Evolutionary conservation across 2,888 invertebrate genomes (phyloP).

Genomic region (Allacma fusca): DNA sequence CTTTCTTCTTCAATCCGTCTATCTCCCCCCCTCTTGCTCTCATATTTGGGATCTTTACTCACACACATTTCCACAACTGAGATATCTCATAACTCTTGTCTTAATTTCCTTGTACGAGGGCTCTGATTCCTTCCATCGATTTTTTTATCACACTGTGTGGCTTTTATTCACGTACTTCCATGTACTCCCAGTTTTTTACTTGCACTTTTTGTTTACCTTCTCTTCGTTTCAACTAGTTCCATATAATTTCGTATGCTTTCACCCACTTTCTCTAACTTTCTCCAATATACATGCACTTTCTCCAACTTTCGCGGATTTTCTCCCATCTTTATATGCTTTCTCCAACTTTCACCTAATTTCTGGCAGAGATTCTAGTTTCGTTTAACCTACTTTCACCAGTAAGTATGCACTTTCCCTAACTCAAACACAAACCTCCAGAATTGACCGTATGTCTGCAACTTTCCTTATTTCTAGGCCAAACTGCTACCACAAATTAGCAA

Average conservation of each 20-base stretch:
- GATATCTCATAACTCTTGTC: constrained; percentile 8
- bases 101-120: background rate
- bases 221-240: background rate
- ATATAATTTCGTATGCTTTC: background rate
- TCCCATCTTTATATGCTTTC: background rate
- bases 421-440: no score
- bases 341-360: no score
- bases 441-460: no score
- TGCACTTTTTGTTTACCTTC: background rate
- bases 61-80: no score
- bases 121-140: constrained; percentile 1
- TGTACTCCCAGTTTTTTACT: background rate
- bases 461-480: no score
- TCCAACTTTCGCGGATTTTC: background rate
- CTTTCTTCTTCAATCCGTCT: background rate
- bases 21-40: no score
- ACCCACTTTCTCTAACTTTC: background rate
- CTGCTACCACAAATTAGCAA: no score
- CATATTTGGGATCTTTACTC: no score
- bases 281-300: background rate
- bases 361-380: no score
- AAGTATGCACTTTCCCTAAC: no score
- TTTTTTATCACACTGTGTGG: background rate
- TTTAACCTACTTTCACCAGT: no score
- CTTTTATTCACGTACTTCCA: background rate